phyloP scores from a whole-genome alignment of 2,888 invertebrate genomes.

The Orthosia cruda region DNA sequence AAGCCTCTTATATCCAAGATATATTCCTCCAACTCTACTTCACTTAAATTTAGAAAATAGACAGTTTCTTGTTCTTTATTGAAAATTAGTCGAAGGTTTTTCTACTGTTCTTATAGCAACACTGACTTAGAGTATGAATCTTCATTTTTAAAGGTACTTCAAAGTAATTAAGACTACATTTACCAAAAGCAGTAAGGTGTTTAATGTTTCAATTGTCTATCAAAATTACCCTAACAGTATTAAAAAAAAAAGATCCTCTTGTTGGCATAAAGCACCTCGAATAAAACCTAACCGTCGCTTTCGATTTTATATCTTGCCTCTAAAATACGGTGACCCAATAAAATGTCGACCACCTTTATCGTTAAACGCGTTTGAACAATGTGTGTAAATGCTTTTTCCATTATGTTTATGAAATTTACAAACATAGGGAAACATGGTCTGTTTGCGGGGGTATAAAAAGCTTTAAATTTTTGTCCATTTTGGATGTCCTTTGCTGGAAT shows the following conservation, averaged over 20 bases:
- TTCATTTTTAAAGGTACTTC: background rate
- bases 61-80: too few species aligned
- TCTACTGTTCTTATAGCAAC: too few species aligned
- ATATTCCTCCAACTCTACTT: too few species aligned
- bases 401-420: conserved; percentile 30
- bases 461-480: conserved; percentile 11
- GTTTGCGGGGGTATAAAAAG: conserved; percentile 1
- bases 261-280: background rate
- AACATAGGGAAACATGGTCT: conserved; percentile 11
- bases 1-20: too few species aligned
- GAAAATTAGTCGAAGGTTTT: too few species aligned
- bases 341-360: conserved; percentile 22
- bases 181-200: background rate
- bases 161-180: background rate
- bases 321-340: conserved; percentile 29
- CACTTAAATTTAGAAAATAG: too few species aligned
- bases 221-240: background rate
- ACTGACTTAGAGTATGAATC: too few species aligned
- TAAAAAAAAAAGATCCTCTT: background rate
- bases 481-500: background rate
- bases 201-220: background rate
- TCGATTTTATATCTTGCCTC: conserved; percentile 4
- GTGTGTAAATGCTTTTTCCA: conserved; percentile 34
- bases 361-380: conserved; percentile 38
- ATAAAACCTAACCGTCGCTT: conserved; percentile 35